Base-by-base conservation (phyloP, 2,113 vertebrate genomes). In the Ancistrus triradiatus region DNA sequence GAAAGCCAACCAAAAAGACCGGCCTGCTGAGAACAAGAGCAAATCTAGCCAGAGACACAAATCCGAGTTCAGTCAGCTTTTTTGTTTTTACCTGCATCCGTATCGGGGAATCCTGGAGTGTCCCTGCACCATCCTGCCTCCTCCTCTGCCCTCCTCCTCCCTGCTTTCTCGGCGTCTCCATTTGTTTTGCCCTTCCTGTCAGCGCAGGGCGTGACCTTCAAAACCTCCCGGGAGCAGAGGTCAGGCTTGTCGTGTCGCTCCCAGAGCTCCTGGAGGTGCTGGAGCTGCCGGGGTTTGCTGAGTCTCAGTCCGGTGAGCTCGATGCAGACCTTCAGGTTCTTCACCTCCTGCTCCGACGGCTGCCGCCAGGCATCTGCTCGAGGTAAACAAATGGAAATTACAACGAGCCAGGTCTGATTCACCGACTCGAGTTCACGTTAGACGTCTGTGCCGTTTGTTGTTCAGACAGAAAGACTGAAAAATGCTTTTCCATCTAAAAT, bases 281-380 rank as follows among this genome's bases (percentile, higher is more conserved):
- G 77, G 90, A 93, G 75, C 90, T 93, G 79, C 77, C 83, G 72
- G 80, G 94, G 93, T 75, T 95, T 96, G 90, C 94, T 93, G 77
- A 96, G 95, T 76, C 96, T 89, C 84, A 98, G 91, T 64, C 95
- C 95, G 78, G 92, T 97, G 81, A 98, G 91, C 90, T 98, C 95
- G 77, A 98, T 98, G 85, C 95, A 94, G 83, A 98, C 95, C 81
- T 98, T 98, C 80, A 97, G 92, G 85, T 98, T 96, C 79, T 92
- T 91, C 82, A 97, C 93, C 81, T 97, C 95, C 76, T 95, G 92
- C 78, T 87, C 88, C 1, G 70, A 67, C 61, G 89, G 85, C 82
- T 92, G 72, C 2, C 56, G 15, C 72, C 72, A 74, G 4, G 33
- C 89, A 75, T 91, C 90, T 92, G 83, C 86, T 90, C 89, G 89